phyloP scores from a whole-genome alignment of 2,888 invertebrate species.

The Oxyscelio sp. region DNA sequence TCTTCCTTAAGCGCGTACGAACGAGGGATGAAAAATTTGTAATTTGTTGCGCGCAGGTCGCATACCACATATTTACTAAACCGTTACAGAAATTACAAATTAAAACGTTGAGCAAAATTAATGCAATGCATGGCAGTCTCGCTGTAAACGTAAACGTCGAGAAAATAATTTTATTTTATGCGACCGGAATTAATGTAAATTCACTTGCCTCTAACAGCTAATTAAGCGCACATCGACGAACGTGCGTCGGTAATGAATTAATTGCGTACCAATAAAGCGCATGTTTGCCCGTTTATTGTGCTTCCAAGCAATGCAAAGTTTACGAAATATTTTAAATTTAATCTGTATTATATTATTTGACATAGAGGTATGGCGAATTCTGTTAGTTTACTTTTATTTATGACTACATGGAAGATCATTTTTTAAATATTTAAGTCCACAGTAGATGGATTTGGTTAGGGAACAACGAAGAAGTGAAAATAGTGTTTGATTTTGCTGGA shows the following conservation, averaged over 20 bases:
- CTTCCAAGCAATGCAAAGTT: constrained; percentile 46
- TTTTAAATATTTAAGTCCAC: too few species aligned
- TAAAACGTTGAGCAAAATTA: constrained; percentile 58
- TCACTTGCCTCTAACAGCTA: constrained; percentile 67
- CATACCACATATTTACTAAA: constrained; percentile 49
- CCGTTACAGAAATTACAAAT: constrained; percentile 53
- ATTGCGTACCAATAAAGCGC: constrained; percentile 71
- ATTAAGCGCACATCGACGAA: constrained; percentile 67
- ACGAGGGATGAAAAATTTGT: constrained; percentile 58
- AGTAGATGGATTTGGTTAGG: too few species aligned
- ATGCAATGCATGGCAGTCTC: constrained; percentile 20
- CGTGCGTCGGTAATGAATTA: constrained; percentile 67
- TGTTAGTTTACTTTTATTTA: too few species aligned
- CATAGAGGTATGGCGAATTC: too few species aligned
- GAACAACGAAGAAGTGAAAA: too few species aligned
- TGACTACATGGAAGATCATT: too few species aligned
- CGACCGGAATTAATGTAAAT: constrained; percentile 65
- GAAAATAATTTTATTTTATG: constrained; percentile 67
- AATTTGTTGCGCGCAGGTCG: constrained; percentile 52
- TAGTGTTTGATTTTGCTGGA: too few species aligned
- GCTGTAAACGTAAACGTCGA: constrained; percentile 51
- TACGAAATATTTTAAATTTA: constrained; percentile 65
- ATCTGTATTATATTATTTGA: constrained; percentile 57
- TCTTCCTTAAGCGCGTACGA: constrained; percentile 54
- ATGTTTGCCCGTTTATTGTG: constrained; percentile 63